Evolutionary conservation across 2,113 vertebrate genomes (phyloP), one percentile per base, ranked within the genome.

Genomic region (Meleagris gallopavo): DNA sequence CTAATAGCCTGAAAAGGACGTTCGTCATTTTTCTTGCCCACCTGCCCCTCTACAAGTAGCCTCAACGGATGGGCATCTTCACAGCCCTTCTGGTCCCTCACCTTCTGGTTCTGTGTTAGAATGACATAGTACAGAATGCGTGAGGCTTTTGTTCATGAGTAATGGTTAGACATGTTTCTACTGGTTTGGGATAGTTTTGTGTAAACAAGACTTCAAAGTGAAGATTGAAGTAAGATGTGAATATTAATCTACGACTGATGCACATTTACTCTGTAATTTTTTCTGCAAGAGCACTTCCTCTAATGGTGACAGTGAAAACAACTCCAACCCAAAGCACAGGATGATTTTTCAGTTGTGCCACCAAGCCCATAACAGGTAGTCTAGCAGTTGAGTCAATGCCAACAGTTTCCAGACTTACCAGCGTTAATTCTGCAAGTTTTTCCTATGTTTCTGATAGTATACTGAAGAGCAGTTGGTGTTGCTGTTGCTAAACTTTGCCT

Each of bases 1-100:
- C 1, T 1, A 21, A 15, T 0, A 0, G 8, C 46, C 13, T 19
- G 3, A 25, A 55, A 75, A 27, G 2, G 0, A 11, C 4, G 18
- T 7, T 48, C 38, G 24, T 12, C 48, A 40, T 52, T 0, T 0
- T 67, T 84, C 38, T 64, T 27, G 87, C 40, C 8, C 18, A 52
- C 15, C 38, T 76, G 19, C 13, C 24, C 2, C 43, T 57, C 0
- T n/a, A 10, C 10, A 43, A 52, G 15, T n/a, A 46, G 19, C 10
- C 24, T 2, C 1, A 10, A 10, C 50, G 13, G 21, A 74, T 60
- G 21, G 3, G 15, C 64, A 22, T 89, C 34, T 71, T 88, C 27
- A 20, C 34, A 36, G 73, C 36, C 18, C 3, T 84, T 69, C n/a
- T 80, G 34, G 11, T 62, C 24, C 73, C 11, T 76, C 18, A 58